A percentile compares a stretch with the other conserved stretches of the same genome.
Conservation (phyloP, 2,113 vertebrate species). For the Corythaeola cristata region DNA sequence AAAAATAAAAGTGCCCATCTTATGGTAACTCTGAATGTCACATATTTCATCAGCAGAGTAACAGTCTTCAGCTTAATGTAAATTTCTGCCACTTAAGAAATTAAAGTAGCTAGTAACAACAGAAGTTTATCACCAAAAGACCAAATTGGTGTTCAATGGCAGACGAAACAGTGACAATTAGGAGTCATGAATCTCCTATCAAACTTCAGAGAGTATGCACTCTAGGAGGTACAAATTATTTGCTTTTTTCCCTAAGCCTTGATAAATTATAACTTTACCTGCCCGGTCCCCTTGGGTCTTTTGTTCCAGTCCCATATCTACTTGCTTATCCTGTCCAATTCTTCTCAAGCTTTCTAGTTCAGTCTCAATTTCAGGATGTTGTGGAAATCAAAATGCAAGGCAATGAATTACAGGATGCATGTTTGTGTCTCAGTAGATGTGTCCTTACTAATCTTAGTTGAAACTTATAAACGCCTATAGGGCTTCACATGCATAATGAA, state of each 20-base stretch:
- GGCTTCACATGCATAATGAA: not conserved
- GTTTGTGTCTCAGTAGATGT: not conserved
- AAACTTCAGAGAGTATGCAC: not conserved
- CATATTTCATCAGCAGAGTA: not conserved
- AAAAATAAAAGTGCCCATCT: not conserved
- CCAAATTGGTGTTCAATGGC: not conserved
- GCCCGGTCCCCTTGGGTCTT: not conserved
- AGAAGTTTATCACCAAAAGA: not conserved
- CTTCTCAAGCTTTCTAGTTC: not conserved
- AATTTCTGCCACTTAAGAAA: not conserved
- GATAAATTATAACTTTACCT: not conserved
- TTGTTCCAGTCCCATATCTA: not conserved
- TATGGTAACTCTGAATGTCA: not conserved
- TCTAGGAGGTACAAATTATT: not conserved
- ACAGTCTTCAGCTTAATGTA: not conserved
- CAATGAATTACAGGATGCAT: not conserved
- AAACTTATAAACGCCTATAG: not conserved
- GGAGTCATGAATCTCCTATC: not conserved
- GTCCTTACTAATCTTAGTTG: not conserved
- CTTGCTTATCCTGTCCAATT: not conserved
- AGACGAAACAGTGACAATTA: not conserved
- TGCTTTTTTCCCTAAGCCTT: not conserved
- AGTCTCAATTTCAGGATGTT: not conserved
- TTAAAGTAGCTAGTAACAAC: not conserved
- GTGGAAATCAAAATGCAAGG: not conserved